Evolutionary conservation across 2,797 vertebrate genomes (phyloP).

Genomic region (Nothura maculosa): DNA sequence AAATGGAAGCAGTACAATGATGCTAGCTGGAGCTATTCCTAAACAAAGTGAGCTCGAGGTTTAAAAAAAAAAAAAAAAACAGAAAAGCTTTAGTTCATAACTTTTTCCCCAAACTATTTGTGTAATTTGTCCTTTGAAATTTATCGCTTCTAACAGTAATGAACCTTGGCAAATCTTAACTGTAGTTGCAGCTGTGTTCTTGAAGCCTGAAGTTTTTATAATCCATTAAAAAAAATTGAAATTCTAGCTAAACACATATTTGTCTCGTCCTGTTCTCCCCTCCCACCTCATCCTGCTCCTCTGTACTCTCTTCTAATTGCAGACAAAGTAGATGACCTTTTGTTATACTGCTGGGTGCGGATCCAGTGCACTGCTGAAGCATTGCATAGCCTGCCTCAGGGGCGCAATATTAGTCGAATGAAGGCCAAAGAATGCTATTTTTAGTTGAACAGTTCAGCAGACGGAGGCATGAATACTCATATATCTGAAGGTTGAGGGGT

Average conservation of each 20-base stretch:
- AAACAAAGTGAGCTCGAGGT: slow-evolving; percentile 76
- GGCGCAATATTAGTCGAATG: slow-evolving; percentile 76
- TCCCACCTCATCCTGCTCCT: background rate
- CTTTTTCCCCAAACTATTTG: slow-evolving; percentile 79
- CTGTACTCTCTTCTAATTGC: slow-evolving; percentile 39
- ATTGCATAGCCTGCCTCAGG: slow-evolving; percentile 80
- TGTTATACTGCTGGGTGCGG: slow-evolving; percentile 58
- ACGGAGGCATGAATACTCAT: slow-evolving; percentile 89
- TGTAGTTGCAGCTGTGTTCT: slow-evolving; percentile 84
- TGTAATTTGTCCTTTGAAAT: slow-evolving; percentile 86
- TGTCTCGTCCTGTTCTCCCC: slow-evolving; percentile 13
- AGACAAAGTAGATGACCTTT: slow-evolving; percentile 72
- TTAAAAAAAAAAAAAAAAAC: background rate
- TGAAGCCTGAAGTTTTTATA: slow-evolving; percentile 81
- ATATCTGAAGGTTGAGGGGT: slow-evolving; percentile 90
- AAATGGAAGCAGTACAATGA: slow-evolving; percentile 77
- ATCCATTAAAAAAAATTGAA: slow-evolving; percentile 63
- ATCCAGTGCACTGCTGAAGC: slow-evolving; percentile 73
- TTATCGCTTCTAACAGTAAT: slow-evolving; percentile 86
- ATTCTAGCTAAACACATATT: slow-evolving; percentile 47
- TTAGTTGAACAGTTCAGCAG: slow-evolving; percentile 90
- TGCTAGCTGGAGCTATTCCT: slow-evolving; percentile 78
- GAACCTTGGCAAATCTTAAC: slow-evolving; percentile 86
- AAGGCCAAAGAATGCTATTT: slow-evolving; percentile 88
- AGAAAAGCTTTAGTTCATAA: slow-evolving; percentile 62